Percentiles rank a stretch among this genome's conserved stretches.
These are phyloP conservation scores for Torymus tubicola DNA, from an alignment of 2,888 invertebrate species.

Conservation along the genomic window DNA sequence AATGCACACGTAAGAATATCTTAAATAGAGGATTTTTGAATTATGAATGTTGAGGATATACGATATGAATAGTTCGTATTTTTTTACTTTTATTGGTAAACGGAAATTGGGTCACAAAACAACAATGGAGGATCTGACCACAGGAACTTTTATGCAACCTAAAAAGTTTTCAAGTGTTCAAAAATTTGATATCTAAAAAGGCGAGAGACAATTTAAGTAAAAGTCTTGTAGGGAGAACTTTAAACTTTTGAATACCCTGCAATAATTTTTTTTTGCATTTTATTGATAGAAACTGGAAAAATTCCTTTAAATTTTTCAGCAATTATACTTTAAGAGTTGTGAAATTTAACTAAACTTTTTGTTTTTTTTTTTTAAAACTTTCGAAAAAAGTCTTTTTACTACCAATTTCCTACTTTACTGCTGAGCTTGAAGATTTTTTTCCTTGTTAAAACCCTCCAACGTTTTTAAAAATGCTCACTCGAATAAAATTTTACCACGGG, in stretches of 20 bases:
- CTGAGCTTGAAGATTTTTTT: too few relatives aligned
- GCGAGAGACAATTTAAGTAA: conserved; percentile 50
- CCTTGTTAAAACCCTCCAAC: too few relatives aligned
- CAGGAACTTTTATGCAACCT: conserved; percentile 23
- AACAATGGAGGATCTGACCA: neutral
- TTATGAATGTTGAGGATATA: too few relatives aligned
- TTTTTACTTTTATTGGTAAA: too few relatives aligned
- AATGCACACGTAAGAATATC: too few relatives aligned
- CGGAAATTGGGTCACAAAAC: neutral
- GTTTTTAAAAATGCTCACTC: too few relatives aligned
- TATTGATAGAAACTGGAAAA: neutral
- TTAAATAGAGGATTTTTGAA: too few relatives aligned
- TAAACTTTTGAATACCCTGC: conserved; percentile 48
- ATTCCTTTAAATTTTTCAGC: conserved; percentile 14
- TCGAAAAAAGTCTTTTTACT: neutral
- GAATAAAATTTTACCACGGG: too few relatives aligned
- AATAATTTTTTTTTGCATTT: conserved; percentile 27
- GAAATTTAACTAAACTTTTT: too few relatives aligned
- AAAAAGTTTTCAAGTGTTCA: conserved; percentile 47
- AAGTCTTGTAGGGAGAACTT: conserved; percentile 37
- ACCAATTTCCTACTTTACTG: conserved; percentile 19
- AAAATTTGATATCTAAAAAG: conserved; percentile 53
- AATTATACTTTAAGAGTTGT: neutral
- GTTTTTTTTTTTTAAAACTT: neutral
- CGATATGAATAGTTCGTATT: too few relatives aligned